phyloP scores from a whole-genome alignment of 2,888 invertebrate genomes.

The Brachypalpus laphriformis region DNA sequence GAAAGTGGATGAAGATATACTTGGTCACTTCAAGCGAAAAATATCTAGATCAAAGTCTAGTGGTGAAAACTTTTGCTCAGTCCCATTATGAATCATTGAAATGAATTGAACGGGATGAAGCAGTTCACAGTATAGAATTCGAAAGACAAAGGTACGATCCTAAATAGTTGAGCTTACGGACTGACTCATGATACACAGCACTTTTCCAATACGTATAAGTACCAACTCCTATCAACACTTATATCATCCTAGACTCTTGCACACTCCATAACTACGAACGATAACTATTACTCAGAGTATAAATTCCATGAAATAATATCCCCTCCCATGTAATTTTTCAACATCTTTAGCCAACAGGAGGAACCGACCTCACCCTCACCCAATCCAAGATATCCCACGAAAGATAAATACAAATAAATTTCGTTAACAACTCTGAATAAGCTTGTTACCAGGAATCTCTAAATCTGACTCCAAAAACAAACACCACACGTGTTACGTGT shows the following conservation, averaged over 20 bases:
- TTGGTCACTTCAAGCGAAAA: no score
- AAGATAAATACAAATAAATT: constrained; percentile 50
- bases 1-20: no score
- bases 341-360: background rate
- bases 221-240: no score
- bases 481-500: constrained; percentile 50
- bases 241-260: background rate
- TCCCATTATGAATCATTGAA: no score
- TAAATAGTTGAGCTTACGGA: no score
- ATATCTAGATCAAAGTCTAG: no score
- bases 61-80: no score
- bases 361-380: background rate
- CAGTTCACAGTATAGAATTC: no score
- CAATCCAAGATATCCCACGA: constrained; percentile 3
- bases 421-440: constrained; percentile 43
- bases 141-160: no score
- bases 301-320: background rate
- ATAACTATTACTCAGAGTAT: background rate
- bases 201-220: no score
- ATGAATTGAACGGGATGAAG: no score
- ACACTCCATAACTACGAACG: background rate
- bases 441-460: constrained; percentile 51
- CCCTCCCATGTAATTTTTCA: background rate
- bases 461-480: constrained; percentile 51
- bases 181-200: no score